Evolutionary conservation across 1,140 invertebrate genomes (phyloP), one percentile per base, ranked within the genome.

Genomic region (Drosophila setifemur): DNA sequence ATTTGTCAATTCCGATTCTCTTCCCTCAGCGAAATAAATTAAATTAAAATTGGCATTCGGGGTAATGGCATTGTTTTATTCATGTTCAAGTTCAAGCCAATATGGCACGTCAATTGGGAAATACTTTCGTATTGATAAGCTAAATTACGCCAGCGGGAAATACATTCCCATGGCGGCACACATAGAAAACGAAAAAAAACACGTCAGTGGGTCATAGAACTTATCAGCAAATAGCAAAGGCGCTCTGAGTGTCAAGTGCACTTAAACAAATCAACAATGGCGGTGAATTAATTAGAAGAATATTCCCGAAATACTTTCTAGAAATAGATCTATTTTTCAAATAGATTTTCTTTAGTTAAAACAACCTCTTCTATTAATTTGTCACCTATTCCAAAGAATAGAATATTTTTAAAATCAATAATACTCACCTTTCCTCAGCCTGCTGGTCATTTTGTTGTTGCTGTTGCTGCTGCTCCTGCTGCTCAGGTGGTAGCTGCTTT

Each of bases 341-440:
- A n/a, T n/a, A n/a, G n/a, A n/a, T n/a, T n/a, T n/a, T n/a, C n/a
- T n/a, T n/a, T n/a, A n/a, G n/a, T n/a, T n/a, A n/a, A n/a, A n/a
- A n/a, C n/a, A n/a, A n/a, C n/a, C n/a, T n/a, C n/a, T n/a, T n/a
- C n/a, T n/a, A n/a, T n/a, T n/a, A n/a, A n/a, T n/a, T n/a, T n/a
- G n/a, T n/a, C n/a, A n/a, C n/a, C n/a, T n/a, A n/a, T n/a, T n/a
- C n/a, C n/a, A n/a, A n/a, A n/a, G n/a, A n/a, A n/a, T n/a, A n/a
- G n/a, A n/a, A n/a, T n/a, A n/a, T 37, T 0, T 8, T 48, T 16
- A 28, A n/a, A 18, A 52, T 61, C 55, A 45, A 72, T 71, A 63
- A 5, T 14, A 54, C 77, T 53, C 35, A 82, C 77, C 73, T 77
- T 33, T 68, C 47, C 9, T 63, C 12, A 7, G 57, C 33, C 37